Evolutionary conservation across 2,797 vertebrate genomes (phyloP).

Genomic region (Danio choprae): DNA sequence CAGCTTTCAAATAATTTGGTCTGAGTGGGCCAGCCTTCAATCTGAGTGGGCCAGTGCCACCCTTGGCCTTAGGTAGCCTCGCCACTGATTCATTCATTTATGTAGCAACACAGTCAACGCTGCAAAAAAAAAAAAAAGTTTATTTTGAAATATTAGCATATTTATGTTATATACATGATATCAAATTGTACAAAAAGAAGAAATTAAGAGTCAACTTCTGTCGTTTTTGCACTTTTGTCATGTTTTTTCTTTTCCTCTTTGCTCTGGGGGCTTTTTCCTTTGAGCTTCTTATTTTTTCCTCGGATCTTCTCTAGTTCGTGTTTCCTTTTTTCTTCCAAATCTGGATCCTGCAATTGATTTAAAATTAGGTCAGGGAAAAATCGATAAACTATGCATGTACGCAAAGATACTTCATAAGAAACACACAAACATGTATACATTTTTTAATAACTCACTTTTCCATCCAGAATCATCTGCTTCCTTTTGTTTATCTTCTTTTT

Average conservation of each 20-base stretch:
- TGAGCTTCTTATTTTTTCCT: slow-evolving; percentile 82
- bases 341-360: slow-evolving; percentile 84
- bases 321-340: slow-evolving; percentile 87
- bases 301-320: slow-evolving; percentile 89
- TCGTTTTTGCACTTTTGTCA: slow-evolving; percentile 65
- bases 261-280: slow-evolving; percentile 78
- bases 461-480: slow-evolving; percentile 94
- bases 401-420: not conserved
- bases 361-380: not conserved
- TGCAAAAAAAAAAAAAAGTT: not conserved
- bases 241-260: slow-evolving; percentile 71
- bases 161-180: not conserved
- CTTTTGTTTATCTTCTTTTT: slow-evolving; percentile 96
- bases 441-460: slow-evolving; percentile 80
- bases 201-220: slow-evolving; percentile 1
- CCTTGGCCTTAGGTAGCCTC: too few species aligned
- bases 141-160: slow-evolving; percentile 1
- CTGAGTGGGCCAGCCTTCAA: too few species aligned
- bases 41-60: too few species aligned
- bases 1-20: too few species aligned
- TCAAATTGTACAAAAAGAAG: not conserved
- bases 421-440: not conserved
- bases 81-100: not conserved
- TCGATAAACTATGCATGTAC: not conserved
- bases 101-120: not conserved